Percentiles rank a stretch among this genome's conserved stretches.
phyloP scores from a whole-genome alignment of 2,113 vertebrate species.

The Crotalus helleri region DNA sequence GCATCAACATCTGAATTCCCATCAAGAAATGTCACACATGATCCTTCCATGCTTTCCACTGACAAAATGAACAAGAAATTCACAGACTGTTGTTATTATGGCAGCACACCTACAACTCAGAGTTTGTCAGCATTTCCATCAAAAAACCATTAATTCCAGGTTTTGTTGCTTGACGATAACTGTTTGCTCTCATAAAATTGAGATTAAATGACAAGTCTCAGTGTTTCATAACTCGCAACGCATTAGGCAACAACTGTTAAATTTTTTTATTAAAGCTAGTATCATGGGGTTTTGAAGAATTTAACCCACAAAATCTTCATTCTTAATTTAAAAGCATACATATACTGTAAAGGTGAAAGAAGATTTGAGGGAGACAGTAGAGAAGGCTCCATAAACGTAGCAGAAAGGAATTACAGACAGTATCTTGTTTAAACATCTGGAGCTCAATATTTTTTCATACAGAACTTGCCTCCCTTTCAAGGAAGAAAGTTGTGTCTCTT shows the following conservation, averaged over 20 bases:
- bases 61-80: slow-evolving; percentile 59
- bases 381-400: too few relatives aligned
- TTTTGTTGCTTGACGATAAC: slow-evolving; percentile 73
- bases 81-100: slow-evolving; percentile 53
- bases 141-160: slow-evolving; percentile 70
- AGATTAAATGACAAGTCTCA: background rate
- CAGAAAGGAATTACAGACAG: background rate
- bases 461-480: background rate
- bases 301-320: background rate
- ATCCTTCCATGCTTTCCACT: slow-evolving; percentile 38
- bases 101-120: slow-evolving; percentile 68
- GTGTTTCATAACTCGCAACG: background rate
- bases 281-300: background rate
- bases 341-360: background rate
- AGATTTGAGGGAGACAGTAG: background rate
- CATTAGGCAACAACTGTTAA: background rate
- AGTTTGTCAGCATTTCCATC: slow-evolving; percentile 82
- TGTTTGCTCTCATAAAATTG: slow-evolving; percentile 39
- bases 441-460: background rate
- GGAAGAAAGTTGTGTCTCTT: background rate
- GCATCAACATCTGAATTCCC: slow-evolving; percentile 1
- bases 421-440: background rate
- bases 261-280: background rate
- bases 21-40: slow-evolving; percentile 9
- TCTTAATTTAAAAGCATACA: background rate